Conservation (phyloP, 2,797 vertebrate genomes). For the Salmo trutta region DNA sequence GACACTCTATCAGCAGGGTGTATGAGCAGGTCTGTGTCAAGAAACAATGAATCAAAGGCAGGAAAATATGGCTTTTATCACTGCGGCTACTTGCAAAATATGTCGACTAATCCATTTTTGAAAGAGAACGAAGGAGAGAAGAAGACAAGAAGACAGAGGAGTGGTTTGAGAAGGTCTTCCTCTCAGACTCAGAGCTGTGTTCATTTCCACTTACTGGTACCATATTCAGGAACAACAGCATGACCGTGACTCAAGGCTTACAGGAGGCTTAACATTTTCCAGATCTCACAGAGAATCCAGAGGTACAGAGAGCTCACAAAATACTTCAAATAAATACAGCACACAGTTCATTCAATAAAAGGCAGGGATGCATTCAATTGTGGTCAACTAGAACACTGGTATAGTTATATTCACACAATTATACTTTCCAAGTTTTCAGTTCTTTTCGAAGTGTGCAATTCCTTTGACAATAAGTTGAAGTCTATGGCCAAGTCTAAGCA, state of each 20-base stretch:
- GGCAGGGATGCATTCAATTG: not conserved
- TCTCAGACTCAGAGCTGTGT: constrained; percentile 6
- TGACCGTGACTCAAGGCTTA: constrained; percentile 12
- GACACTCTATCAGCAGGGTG: not conserved
- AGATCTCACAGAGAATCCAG: constrained; percentile 20
- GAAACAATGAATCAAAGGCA: not conserved
- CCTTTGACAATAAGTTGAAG: not conserved
- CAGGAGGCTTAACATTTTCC: constrained; percentile 24
- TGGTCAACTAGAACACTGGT: not conserved
- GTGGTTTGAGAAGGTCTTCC: constrained; percentile 7
- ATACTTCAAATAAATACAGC: constrained; percentile 24
- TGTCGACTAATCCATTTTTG: not conserved
- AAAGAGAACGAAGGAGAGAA: not conserved
- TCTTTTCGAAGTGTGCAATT: not conserved
- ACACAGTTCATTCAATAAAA: constrained; percentile 19
- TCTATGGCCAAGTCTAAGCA: not conserved
- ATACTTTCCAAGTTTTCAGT: not conserved
- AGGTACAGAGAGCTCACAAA: constrained; percentile 13
- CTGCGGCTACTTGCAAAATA: not conserved
- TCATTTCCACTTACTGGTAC: constrained; percentile 24
- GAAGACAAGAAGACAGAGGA: not conserved
- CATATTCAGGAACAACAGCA: constrained; percentile 38
- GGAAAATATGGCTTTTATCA: not conserved
- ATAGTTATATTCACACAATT: not conserved
- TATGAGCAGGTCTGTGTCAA: not conserved